phyloP scores from a whole-genome alignment of 2,113 vertebrate genomes.

The Tamias sibiricus region DNA sequence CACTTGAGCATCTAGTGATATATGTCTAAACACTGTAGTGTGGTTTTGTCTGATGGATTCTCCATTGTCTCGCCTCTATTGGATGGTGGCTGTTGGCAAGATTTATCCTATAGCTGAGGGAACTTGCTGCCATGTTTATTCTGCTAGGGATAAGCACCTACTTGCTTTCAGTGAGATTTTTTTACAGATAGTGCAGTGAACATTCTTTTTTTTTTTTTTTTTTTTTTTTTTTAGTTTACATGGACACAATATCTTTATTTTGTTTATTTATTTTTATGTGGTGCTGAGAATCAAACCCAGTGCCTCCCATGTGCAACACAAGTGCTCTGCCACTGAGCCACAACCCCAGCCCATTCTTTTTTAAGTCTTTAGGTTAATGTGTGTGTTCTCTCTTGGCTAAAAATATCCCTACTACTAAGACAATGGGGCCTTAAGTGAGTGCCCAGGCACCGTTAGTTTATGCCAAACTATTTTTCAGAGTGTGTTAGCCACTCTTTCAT shows the following conservation, averaged over 20 bases:
- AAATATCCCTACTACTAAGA: not conserved
- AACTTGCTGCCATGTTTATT: not conserved
- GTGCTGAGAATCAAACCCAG: too few species aligned
- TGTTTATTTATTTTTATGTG: too few species aligned
- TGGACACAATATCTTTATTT: too few species aligned
- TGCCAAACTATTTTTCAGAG: not conserved
- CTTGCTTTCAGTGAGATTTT: not conserved
- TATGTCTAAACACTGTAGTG: not conserved
- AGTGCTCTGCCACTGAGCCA: too few species aligned
- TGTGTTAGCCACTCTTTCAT: too few species aligned
- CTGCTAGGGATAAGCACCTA: not conserved
- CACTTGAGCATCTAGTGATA: not conserved
- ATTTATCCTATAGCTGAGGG: not conserved
- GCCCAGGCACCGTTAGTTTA: not conserved
- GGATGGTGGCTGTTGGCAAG: not conserved
- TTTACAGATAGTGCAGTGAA: not conserved
- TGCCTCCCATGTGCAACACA: too few species aligned
- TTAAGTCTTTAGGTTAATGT: not conserved
- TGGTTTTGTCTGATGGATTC: not conserved
- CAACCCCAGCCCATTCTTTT: too few species aligned
- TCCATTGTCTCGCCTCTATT: not conserved
- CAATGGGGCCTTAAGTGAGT: not conserved
- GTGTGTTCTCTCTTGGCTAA: not conserved
- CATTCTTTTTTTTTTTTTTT: too few species aligned
- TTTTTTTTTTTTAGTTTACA: too few species aligned